Evolutionary conservation across 2,113 vertebrate genomes (phyloP), one percentile per base, ranked within the genome.

Genomic region (Capricornis sumatraensis): DNA sequence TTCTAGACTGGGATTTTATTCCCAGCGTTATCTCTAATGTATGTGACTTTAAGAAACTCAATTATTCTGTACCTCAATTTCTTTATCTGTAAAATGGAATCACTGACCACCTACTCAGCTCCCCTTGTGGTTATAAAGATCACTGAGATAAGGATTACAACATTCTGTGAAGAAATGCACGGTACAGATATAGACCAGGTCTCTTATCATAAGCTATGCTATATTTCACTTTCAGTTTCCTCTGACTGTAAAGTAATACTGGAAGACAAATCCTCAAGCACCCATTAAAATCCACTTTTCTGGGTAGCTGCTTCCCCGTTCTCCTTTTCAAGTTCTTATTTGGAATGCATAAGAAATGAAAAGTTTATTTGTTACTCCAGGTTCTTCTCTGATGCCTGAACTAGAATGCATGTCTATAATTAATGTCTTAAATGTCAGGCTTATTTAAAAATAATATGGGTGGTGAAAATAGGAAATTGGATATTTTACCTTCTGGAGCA

Each of bases 41-140:
- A 45, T 36, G 30, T 3, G 33, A 95, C 60, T 88, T 92, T 96
- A 86, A 94, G 87, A 95, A 96, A 74, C n/a, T 45, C 57, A 84
- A 64, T 89, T 93, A 85, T 94, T 95, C 89, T 57, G 47, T 92
- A 47, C 79, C 94, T 97, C 78, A 87, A 89, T 93, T 93, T 96
- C 83, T 96, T 95, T 76, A 93, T 93, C 79, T 98, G 87, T 84
- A 83, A 97, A 97, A 87, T 83, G 90, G 92, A 96, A 40, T 85
- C 79, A 87, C 2, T 83, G 71, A 83, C 17, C 4, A 5, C 84
- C 94, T 86, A 58, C 62, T 89, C 87, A 93, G 17, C 23, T 81
- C 79, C 53, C 13, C 19, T 50, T 53, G 82, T 85, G 43, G 40
- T 92, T 87, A 55, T 36, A 83, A 93, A 94, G 94, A 87, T 97